Conservation (phyloP, 2,113 vertebrate genomes). For the Furnarius figulus region DNA sequence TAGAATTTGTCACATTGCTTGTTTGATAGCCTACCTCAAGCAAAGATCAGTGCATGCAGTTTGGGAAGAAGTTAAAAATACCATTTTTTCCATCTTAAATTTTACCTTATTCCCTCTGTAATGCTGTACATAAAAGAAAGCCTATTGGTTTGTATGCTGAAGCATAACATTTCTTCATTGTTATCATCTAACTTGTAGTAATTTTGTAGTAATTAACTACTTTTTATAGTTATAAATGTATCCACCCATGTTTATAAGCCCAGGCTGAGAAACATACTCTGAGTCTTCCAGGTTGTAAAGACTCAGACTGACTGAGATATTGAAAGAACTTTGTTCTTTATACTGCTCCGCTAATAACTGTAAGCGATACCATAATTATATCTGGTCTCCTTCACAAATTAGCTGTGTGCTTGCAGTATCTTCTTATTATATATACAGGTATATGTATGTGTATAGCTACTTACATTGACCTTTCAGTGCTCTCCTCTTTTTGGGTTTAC, state of each 20-base stretch:
- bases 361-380: not conserved
- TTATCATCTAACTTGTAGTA: not conserved
- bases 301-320: not conserved
- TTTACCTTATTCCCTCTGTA: not conserved
- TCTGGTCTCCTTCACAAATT: not conserved
- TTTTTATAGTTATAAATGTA: not conserved
- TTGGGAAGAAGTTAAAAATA: not conserved
- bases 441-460: not conserved
- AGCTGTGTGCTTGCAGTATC: not conserved
- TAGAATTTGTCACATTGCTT: not conserved
- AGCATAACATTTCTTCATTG: slow-evolving; percentile 37
- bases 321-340: not conserved
- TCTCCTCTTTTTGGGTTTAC: not conserved
- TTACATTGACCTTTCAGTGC: not conserved
- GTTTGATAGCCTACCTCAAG: not conserved
- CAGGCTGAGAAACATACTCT: not conserved
- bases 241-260: not conserved
- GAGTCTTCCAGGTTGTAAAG: not conserved
- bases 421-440: not conserved
- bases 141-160: slow-evolving; percentile 36
- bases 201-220: slow-evolving; percentile 21
- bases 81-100: not conserved
- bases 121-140: not conserved
- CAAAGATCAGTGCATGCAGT: not conserved
- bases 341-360: not conserved